Evolutionary conservation across 2,113 vertebrate genomes (phyloP).

Genomic region (Orcinus orca): DNA sequence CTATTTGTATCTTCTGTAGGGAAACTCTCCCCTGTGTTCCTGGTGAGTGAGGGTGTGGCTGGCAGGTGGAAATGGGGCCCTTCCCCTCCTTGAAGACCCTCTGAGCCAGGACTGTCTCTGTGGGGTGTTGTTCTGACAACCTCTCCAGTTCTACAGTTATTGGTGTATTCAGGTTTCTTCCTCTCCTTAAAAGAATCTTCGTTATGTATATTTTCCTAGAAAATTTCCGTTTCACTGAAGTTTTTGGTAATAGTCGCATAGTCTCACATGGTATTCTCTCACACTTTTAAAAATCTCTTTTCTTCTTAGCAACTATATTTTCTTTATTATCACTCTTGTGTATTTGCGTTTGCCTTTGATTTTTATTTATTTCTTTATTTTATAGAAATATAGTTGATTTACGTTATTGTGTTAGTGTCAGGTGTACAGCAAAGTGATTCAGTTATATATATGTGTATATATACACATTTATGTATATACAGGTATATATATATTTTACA

Average conservation of each 20-base stretch:
- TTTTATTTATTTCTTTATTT: background rate
- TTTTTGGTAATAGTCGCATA: background rate
- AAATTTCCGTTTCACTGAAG: background rate
- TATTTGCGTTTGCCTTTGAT: background rate
- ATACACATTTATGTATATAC: background rate
- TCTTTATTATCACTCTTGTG: background rate
- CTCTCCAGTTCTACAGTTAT: background rate
- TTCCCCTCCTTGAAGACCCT: background rate
- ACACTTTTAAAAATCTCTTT: background rate
- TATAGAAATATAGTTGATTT: background rate
- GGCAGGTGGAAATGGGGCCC: background rate
- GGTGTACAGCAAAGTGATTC: background rate
- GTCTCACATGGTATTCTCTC: background rate
- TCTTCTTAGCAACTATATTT: background rate
- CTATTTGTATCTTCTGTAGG: background rate
- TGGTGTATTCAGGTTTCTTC: background rate
- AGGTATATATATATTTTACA: background rate
- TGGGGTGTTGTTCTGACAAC: background rate
- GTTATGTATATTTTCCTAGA: background rate
- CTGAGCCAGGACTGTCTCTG: background rate
- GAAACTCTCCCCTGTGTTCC: background rate
- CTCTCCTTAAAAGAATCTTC: background rate
- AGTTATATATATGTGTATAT: background rate
- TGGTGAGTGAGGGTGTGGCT: background rate
- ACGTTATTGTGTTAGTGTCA: background rate